Evolutionary conservation across 2,888 invertebrate genomes (phyloP), one percentile per base, ranked within the genome.

Genomic region (Pyrochroa serraticornis): DNA sequence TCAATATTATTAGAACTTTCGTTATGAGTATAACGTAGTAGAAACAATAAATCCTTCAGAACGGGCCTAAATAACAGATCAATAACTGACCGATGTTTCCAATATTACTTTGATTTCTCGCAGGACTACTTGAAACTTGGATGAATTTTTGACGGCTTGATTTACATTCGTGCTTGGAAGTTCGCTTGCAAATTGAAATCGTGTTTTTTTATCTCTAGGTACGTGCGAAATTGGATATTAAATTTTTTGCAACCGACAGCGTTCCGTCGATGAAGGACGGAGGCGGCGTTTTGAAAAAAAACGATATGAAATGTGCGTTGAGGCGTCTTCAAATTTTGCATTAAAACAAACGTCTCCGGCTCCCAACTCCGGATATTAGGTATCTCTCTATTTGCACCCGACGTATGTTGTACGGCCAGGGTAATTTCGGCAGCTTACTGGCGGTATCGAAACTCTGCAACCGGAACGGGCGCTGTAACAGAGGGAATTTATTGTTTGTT

Each of bases 401-500:
- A 13, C 22, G 38, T 37, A 54, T 12, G 31, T 35, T 48, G 47
- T 48, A 41, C 35, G 50, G 22, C 49, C 3, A 22, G 12, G 47
- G 58, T 49, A 54, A 49, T 58, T 49, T 47, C 37, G 44, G 54
- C 45, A 48, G 44, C 54, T 41, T 52, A 38, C 36, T 31, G 38
- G 38, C 39, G 37, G 48, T 44, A 58, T 54, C 55, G 46, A 42
- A 39, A 38, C 51, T 39, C 38, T 34, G 49, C 34, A 50, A 58
- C 55, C 60, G 58, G 53, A 63, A 61, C 56, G 53, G 36, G 30
- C 30, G 9, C 43, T 46, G 51, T 45, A 49, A 43, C 56, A 52
- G 53, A 33, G 47, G 62, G 63, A 68, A 70, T 71, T 70, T 71
- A 71, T 71, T 65, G 70, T 71, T 71, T 69, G 66, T 66, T 66